Percentiles rank a stretch among this genome's conserved stretches.
phyloP scores from a whole-genome alignment of 2,888 invertebrate species.

The Papilio elwesi region DNA sequence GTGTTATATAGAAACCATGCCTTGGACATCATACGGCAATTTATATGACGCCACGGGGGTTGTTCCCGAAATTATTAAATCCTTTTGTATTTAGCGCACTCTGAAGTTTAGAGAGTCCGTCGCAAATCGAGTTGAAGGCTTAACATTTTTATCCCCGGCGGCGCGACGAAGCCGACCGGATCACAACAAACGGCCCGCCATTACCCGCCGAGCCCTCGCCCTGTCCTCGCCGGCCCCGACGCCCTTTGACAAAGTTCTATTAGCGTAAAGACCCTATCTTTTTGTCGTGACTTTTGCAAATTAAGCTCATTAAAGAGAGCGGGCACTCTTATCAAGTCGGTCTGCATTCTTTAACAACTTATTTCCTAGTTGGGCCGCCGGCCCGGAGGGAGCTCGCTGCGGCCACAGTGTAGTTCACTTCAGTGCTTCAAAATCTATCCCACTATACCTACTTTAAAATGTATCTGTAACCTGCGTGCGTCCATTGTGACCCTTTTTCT shows the following conservation, averaged over 20 bases:
- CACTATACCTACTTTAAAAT: background rate
- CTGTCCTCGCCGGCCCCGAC: constrained; percentile 34
- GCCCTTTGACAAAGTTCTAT: constrained; percentile 60
- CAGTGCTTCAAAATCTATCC: background rate
- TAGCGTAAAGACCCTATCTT: constrained; percentile 58
- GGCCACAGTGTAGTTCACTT: constrained; percentile 7
- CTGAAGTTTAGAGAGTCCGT: constrained; percentile 17
- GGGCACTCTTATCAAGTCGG: constrained; percentile 51
- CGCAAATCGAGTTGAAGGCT: constrained; percentile 35
- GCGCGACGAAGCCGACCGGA: constrained; percentile 22
- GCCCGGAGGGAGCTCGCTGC: constrained; percentile 6
- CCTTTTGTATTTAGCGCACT: constrained; percentile 6
- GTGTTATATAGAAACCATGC: background rate
- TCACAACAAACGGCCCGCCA: constrained; percentile 31
- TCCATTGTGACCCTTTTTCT: too few species aligned
- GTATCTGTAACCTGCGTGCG: too few species aligned
- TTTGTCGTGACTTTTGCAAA: constrained; percentile 71
- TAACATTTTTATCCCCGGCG: constrained; percentile 32
- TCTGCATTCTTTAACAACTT: constrained; percentile 53
- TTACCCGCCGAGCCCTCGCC: constrained; percentile 7
- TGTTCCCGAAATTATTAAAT: constrained; percentile 25
- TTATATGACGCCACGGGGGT: background rate
- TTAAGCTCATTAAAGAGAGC: constrained; percentile 69
- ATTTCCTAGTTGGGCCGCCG: constrained; percentile 39
- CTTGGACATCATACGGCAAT: background rate